Evolutionary conservation across 2,888 invertebrate genomes (phyloP).

Genomic region (Erebia epiphron): DNA sequence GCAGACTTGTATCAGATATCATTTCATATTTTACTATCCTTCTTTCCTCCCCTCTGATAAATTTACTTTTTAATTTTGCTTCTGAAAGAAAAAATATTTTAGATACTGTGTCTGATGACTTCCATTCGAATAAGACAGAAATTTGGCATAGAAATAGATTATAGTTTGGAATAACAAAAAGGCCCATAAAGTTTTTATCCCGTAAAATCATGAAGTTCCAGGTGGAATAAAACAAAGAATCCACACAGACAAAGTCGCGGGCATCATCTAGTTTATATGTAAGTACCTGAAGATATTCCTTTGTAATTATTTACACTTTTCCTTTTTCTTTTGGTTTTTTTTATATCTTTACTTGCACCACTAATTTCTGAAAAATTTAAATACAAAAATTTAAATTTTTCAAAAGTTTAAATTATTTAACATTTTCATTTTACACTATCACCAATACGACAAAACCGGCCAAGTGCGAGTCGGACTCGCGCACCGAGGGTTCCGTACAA

Average conservation of each 20-base stretch:
- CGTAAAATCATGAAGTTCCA: background rate
- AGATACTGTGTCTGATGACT: background rate
- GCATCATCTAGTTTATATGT: background rate
- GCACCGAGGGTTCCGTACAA: no score
- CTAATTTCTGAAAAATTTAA: constrained; percentile 18
- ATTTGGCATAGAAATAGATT: background rate
- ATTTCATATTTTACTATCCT: no score
- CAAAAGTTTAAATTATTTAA: no score
- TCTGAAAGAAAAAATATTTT: background rate
- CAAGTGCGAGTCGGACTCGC: no score
- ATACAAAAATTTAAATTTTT: no score
- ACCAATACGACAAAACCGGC: no score
- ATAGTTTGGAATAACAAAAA: no score
- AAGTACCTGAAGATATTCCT: background rate
- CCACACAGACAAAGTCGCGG: no score
- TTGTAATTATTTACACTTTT: background rate
- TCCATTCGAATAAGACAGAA: background rate
- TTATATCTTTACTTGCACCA: background rate
- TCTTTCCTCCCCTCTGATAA: background rate
- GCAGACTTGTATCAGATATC: background rate
- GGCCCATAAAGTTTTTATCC: no score
- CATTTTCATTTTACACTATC: background rate
- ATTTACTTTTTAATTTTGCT: background rate
- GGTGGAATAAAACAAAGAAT: no score
- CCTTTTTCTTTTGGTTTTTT: constrained; percentile 16